phyloP scores from a whole-genome alignment of 1,140 invertebrate species.

The Bombus turneri region DNA sequence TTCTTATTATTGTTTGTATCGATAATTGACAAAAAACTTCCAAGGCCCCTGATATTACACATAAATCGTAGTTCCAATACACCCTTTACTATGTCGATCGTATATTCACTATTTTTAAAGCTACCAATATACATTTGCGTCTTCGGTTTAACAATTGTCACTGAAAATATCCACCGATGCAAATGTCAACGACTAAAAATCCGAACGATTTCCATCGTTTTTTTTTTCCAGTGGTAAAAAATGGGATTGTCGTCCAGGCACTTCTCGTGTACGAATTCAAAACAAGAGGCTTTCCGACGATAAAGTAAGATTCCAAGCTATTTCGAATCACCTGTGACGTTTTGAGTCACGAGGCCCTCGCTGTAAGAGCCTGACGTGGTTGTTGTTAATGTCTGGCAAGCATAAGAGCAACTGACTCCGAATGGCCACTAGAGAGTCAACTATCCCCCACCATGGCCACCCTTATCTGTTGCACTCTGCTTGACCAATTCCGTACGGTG shows the following conservation, averaged over 20 bases:
- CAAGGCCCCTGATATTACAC: background rate
- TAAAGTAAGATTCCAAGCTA: background rate
- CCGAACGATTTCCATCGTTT: background rate
- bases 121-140: background rate
- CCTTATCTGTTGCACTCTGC: slow-evolving; percentile 77
- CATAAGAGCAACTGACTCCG: slow-evolving; percentile 81
- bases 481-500: slow-evolving; percentile 60
- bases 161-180: background rate
- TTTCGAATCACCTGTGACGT: slow-evolving; percentile 40
- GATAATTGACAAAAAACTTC: background rate
- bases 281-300: too few relatives aligned
- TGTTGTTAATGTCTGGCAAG: slow-evolving; percentile 76
- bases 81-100: background rate
- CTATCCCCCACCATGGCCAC: slow-evolving; percentile 75
- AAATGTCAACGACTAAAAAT: background rate
- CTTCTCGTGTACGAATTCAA: background rate
- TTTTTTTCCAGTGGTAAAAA: background rate
- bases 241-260: too few relatives aligned
- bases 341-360: slow-evolving; percentile 50
- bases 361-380: slow-evolving; percentile 54
- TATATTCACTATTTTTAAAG: background rate
- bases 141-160: background rate
- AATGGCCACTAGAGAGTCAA: slow-evolving; percentile 75
- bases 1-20: background rate
- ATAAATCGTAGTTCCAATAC: background rate